Base-by-base conservation (phyloP, 2,113 vertebrate genomes). In the Halichoeres trimaculatus region DNA sequence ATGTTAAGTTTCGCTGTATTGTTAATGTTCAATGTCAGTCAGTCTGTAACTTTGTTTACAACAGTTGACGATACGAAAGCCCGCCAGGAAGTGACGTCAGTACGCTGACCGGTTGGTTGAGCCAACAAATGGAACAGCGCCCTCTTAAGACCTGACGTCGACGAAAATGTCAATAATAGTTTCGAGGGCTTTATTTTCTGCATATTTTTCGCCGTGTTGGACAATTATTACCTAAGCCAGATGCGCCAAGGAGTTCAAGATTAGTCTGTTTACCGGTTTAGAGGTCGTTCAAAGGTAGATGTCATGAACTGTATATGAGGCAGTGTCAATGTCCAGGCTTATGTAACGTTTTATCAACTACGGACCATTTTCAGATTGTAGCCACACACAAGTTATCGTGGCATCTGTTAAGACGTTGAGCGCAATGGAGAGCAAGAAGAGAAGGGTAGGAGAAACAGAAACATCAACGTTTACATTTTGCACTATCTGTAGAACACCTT, bases 71-170 rank as follows among this genome's bases (percentile, higher is more conserved):
- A 4, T 12, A 22, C 5, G 7, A 71, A 70, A 83, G 8, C 79
- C 83, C 86, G 89, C 89, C 86, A 69, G 87, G 83, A 90, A 68
- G 65, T 82, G 76, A 80, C 80, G 56, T 35, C 16, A 47, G 1
- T 45, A 8, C 43, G 10, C 17, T 0, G 17, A 2, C 2, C 7
- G 30, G 8, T 9, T 10, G 0, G 2, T 45, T 17, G 7, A 6
- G 35, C 9, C n/a, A 40, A 43, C 5, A 43, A 17, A 45, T 19
- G 16, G 8, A 5, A 17, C 45, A 56, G 63, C 66, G 54, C 54
- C 62, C 4, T 26, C 55, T 73, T 11, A 14, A 19, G 80, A 67
- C 10, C 6, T 1, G 22, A n/a, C 41, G 38, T 0, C 0, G 19
- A n/a, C n/a, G n/a, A n/a, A n/a, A n/a, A n/a, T n/a, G n/a, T n/a